These are phyloP conservation scores for Gobio gobio DNA, from an alignment of 2,113 vertebrate genomes.

Conservation along the genomic window DNA sequence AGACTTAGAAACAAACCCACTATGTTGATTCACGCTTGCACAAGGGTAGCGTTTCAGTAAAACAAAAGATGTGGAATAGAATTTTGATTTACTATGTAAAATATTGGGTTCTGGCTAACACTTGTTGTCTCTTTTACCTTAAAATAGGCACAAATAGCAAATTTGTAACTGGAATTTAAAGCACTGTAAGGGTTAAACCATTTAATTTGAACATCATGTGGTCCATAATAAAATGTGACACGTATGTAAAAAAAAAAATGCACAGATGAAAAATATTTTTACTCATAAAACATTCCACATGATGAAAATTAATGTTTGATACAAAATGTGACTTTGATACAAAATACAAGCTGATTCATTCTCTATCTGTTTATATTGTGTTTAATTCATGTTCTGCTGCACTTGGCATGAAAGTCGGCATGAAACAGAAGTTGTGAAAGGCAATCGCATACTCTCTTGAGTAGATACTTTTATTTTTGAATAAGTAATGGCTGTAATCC, in stretches of 20 bases:
- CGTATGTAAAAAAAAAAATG: too few species aligned
- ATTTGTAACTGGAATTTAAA: background rate
- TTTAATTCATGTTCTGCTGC: background rate
- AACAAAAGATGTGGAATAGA: background rate
- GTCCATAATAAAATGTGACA: too few species aligned
- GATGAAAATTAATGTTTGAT: background rate
- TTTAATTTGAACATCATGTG: too few species aligned
- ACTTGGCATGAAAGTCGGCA: background rate
- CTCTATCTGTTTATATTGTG: background rate
- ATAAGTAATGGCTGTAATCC: too few species aligned
- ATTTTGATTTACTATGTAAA: background rate
- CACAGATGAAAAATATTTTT: background rate
- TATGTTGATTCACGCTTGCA: background rate
- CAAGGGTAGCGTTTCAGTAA: background rate
- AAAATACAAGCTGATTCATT: background rate
- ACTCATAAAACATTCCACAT: background rate
- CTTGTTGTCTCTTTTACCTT: background rate
- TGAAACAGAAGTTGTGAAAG: background rate
- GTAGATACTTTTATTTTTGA: too few species aligned
- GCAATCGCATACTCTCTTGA: too few species aligned
- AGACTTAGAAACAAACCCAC: constrained; percentile 3
- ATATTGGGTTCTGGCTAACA: background rate
- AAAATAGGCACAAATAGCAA: background rate
- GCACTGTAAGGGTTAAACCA: too few species aligned
- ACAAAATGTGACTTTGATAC: background rate